Conservation (phyloP, 1,140 invertebrate species). For the Dufourea novaeangliae region DNA sequence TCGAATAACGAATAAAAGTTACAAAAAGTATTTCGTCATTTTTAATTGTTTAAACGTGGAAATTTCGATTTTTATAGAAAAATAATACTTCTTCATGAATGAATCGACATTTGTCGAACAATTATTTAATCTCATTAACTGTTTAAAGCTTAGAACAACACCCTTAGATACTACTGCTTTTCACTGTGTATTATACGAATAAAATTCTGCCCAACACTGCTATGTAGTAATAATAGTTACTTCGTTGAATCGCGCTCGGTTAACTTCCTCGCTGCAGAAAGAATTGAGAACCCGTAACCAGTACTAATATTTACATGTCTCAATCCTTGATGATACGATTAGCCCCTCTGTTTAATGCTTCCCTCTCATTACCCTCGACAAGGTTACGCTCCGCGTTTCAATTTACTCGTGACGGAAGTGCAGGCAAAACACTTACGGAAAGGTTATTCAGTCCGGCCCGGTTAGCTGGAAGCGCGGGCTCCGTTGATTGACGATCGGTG, state of each 20-base stretch:
- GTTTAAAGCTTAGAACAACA: no score
- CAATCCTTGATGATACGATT: conserved; percentile 2
- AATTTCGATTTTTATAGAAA: no score
- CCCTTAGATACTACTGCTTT: no score
- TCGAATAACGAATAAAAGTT: no score
- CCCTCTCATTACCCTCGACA: conserved; percentile 1
- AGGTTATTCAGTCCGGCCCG: background rate
- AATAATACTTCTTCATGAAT: no score
- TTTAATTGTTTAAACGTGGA: no score
- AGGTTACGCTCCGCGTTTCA: background rate
- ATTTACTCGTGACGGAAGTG: background rate
- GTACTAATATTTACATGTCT: background rate
- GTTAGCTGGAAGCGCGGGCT: background rate
- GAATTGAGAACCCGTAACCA: background rate
- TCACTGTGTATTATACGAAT: no score
- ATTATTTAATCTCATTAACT: no score
- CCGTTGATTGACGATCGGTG: background rate
- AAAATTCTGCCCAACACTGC: no score
- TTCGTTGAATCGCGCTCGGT: background rate
- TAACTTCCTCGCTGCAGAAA: background rate
- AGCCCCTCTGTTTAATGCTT: background rate
- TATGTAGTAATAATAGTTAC: no score
- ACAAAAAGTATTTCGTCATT: no score
- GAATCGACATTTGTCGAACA: no score
- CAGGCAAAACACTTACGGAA: background rate